Conservation (phyloP, 2,113 vertebrate species). For the Pygoscelis adeliae region DNA sequence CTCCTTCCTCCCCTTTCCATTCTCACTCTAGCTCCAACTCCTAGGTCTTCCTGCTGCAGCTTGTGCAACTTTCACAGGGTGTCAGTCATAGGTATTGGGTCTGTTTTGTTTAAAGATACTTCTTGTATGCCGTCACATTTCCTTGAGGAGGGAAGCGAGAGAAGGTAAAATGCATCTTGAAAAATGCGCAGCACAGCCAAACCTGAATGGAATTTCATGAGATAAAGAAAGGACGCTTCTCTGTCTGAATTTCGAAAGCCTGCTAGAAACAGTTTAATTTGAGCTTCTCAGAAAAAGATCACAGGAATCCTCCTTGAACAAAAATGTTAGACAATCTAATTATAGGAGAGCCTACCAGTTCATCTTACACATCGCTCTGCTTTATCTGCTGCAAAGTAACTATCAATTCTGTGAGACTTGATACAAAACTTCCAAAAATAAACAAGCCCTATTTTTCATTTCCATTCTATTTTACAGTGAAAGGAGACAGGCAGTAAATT, state of each 20-base stretch:
- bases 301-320: neutral
- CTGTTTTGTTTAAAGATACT: neutral
- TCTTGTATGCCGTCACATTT: neutral
- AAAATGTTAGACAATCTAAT: neutral
- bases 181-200: neutral
- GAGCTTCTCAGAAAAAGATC: neutral
- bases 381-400: neutral
- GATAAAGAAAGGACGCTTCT: neutral
- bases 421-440: neutral
- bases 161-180: neutral
- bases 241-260: neutral
- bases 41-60: neutral
- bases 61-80: fast-evolving
- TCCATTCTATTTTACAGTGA: neutral
- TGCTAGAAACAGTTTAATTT: neutral
- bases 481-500: neutral
- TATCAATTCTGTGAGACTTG: neutral
- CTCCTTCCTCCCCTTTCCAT: neutral
- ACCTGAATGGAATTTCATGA: neutral
- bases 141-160: neutral
- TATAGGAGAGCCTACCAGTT: neutral
- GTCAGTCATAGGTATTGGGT: neutral
- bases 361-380: neutral
- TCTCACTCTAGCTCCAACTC: neutral
- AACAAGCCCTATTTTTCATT: neutral